Conservation (phyloP, 1,140 invertebrate genomes). For the Anastrepha ludens region DNA sequence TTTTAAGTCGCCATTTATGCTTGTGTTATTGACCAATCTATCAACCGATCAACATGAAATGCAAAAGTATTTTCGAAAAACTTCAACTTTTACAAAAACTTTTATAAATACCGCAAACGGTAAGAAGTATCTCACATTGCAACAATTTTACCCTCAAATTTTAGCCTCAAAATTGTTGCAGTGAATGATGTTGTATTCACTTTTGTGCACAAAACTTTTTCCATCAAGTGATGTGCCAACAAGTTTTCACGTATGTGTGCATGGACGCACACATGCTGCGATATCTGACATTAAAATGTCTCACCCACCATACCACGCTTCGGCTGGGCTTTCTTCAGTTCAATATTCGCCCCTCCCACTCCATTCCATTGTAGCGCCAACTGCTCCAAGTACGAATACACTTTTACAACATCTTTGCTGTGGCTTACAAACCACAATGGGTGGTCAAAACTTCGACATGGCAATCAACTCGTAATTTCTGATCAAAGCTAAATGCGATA, state of each 20-base stretch:
- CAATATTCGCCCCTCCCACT: background rate
- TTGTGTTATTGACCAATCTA: no score
- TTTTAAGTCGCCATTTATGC: no score
- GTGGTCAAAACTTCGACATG: constrained; percentile 50
- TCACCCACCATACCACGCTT: background rate
- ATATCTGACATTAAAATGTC: constrained; percentile 24
- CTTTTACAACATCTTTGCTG: background rate
- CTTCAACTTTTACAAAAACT: no score
- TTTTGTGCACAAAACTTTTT: background rate
- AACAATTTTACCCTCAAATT: background rate
- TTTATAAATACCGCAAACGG: no score
- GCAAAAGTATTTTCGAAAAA: no score
- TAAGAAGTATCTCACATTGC: background rate
- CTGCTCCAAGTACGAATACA: constrained; percentile 5
- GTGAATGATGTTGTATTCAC: background rate
- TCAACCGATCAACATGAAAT: no score
- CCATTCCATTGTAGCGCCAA: background rate
- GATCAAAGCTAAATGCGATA: constrained; percentile 30
- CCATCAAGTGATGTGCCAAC: constrained; percentile 13
- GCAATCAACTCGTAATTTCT: constrained; percentile 51
- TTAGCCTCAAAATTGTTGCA: background rate
- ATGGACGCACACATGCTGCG: background rate
- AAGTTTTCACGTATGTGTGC: background rate
- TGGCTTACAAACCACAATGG: constrained; percentile 26
- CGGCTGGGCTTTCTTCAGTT: background rate